Percentiles rank a stretch among this genome's conserved stretches.
These are phyloP conservation scores for Meles meles DNA, from an alignment of 2,113 vertebrate species.

Conservation along the genomic window DNA sequence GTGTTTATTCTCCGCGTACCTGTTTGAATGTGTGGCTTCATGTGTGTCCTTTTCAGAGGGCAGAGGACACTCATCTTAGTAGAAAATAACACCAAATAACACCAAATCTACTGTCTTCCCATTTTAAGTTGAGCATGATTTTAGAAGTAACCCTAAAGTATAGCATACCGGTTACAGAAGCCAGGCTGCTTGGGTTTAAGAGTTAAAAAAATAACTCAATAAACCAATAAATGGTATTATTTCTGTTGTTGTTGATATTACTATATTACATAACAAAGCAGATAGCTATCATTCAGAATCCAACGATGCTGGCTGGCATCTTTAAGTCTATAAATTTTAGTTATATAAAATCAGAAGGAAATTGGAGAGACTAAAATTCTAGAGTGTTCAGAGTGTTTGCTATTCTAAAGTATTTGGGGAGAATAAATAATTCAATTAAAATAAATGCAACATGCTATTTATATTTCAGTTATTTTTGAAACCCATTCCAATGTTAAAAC, in stretches of 20 bases:
- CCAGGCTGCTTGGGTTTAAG: not conserved
- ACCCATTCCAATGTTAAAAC: not conserved
- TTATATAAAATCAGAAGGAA: constrained; percentile 37
- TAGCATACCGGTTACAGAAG: not conserved
- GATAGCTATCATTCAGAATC: not conserved
- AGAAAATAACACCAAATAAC: not conserved
- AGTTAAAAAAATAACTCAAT: not conserved
- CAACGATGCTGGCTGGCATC: not conserved
- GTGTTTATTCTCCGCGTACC: not conserved
- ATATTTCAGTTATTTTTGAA: not conserved
- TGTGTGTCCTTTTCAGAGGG: not conserved
- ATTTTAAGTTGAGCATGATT: not conserved
- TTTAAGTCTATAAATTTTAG: not conserved
- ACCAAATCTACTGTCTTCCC: not conserved
- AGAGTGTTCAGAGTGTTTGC: not conserved
- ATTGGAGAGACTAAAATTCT: not conserved
- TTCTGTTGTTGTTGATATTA: not conserved
- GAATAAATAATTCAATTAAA: constrained; percentile 21
- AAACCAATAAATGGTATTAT: not conserved
- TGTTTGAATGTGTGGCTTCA: not conserved
- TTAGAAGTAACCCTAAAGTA: not conserved
- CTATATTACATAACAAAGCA: not conserved
- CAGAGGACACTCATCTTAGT: not conserved
- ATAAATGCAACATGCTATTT: not conserved
- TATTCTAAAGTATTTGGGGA: not conserved